Evolutionary conservation across 2,113 vertebrate genomes (phyloP).

Genomic region (Carettochelys insculpta): DNA sequence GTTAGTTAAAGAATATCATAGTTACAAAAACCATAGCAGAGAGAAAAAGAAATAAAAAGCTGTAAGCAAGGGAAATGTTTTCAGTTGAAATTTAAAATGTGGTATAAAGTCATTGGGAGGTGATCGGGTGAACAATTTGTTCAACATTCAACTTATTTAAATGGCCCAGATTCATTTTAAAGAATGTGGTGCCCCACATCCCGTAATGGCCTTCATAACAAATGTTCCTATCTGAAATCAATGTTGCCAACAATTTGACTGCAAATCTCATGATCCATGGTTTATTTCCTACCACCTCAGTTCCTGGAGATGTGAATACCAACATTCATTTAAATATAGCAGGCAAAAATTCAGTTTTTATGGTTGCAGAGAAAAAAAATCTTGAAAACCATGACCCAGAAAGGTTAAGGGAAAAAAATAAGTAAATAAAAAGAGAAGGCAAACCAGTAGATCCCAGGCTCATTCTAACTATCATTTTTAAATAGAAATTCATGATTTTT

Average conservation of each 20-base stretch:
- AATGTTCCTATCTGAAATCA: neutral
- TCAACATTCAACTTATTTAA: neutral
- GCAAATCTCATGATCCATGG: neutral
- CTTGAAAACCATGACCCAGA: neutral
- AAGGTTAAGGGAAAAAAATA: neutral
- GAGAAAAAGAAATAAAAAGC: neutral
- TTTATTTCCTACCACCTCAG: neutral
- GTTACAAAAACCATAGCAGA: conserved; percentile 25
- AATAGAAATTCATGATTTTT: no score
- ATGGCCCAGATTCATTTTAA: neutral
- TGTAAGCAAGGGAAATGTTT: neutral
- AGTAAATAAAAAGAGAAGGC: neutral
- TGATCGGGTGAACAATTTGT: conserved; percentile 6
- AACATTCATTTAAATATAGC: neutral
- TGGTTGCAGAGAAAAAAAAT: neutral
- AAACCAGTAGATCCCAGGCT: rapidly evolving
- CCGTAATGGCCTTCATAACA: neutral
- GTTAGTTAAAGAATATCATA: neutral
- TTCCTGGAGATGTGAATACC: neutral
- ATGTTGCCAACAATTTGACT: neutral
- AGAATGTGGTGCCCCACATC: neutral
- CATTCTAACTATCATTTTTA: neutral
- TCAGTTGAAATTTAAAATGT: neutral
- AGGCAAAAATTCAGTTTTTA: neutral
- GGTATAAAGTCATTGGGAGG: neutral